Conservation (phyloP, 1,140 invertebrate species). For the Carposina sasakii region DNA sequence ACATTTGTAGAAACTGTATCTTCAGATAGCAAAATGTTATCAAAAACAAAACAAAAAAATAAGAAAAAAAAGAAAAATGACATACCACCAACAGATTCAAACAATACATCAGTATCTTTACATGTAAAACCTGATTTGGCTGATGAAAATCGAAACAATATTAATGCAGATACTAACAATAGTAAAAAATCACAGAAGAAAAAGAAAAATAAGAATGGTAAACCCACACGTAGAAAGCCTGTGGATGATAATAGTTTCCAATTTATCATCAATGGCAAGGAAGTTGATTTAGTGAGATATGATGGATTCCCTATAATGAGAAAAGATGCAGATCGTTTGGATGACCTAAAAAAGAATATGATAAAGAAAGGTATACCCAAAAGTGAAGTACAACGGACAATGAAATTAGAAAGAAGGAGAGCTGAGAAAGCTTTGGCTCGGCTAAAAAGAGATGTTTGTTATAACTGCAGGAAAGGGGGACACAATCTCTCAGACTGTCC, state of each 20-base stretch:
- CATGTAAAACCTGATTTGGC: neutral
- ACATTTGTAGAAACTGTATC: slow-evolving; percentile 11
- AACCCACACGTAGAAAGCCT: slow-evolving; percentile 68
- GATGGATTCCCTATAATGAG: slow-evolving; percentile 82
- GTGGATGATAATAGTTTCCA: slow-evolving; percentile 64
- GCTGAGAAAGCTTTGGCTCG: slow-evolving; percentile 80
- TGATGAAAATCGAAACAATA: neutral
- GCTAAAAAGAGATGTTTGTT: slow-evolving; percentile 83
- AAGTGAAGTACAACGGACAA: slow-evolving; percentile 76
- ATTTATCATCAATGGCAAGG: slow-evolving; percentile 76
- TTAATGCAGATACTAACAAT: slow-evolving; percentile 6
- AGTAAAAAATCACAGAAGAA: slow-evolving; percentile 37
- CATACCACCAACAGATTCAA: slow-evolving; percentile 12
- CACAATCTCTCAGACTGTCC: slow-evolving; percentile 88
- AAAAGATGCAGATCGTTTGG: slow-evolving; percentile 79
- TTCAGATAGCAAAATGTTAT: slow-evolving; percentile 3
- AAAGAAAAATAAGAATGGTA: slow-evolving; percentile 31
- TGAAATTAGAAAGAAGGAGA: slow-evolving; percentile 80
- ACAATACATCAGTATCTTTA: too few relatives aligned
- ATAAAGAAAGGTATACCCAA: slow-evolving; percentile 79
- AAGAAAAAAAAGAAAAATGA: slow-evolving; percentile 29
- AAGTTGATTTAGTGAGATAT: slow-evolving; percentile 76
- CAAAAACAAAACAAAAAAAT: slow-evolving; percentile 32
- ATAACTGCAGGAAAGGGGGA: slow-evolving; percentile 84
- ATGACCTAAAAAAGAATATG: slow-evolving; percentile 76